Percentiles rank a stretch among this genome's conserved stretches.
Conservation (phyloP, 92 coral and sea anemone genomes). For the Isaurus tuberculatus region DNA sequence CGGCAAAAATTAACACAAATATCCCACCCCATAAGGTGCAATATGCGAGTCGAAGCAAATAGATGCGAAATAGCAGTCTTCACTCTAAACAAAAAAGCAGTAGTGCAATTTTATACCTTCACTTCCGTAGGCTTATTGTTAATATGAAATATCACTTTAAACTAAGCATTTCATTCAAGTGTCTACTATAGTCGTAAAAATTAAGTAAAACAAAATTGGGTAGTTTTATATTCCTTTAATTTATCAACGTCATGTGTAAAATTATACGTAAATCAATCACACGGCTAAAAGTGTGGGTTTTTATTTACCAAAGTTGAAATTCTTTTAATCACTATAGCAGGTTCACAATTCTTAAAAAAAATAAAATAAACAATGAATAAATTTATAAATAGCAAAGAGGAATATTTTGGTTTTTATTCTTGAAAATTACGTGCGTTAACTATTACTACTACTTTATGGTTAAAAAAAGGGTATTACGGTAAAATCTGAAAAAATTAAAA, state of each 20-base stretch:
- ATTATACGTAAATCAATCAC: neutral
- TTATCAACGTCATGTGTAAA: neutral
- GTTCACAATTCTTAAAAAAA: neutral
- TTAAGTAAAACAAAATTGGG: neutral
- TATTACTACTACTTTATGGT: too few species aligned
- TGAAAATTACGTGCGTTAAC: too few species aligned
- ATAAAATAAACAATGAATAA: neutral
- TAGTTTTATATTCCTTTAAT: neutral
- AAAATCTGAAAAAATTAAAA: too few species aligned
- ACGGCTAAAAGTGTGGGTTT: neutral
- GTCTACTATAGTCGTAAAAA: neutral
- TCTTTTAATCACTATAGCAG: neutral
- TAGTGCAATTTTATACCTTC: neutral
- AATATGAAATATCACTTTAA: neutral
- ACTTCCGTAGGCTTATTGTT: neutral
- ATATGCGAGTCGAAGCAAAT: neutral
- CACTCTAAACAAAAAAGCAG: neutral
- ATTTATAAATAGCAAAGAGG: too few species aligned
- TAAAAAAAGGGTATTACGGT: too few species aligned
- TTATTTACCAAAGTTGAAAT: neutral
- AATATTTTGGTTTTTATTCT: too few species aligned
- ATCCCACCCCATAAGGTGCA: neutral
- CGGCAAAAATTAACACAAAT: neutral
- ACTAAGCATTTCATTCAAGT: neutral
- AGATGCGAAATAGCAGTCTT: neutral